phyloP scores from a whole-genome alignment of 1,140 invertebrate species.

The Cherax destructor region DNA sequence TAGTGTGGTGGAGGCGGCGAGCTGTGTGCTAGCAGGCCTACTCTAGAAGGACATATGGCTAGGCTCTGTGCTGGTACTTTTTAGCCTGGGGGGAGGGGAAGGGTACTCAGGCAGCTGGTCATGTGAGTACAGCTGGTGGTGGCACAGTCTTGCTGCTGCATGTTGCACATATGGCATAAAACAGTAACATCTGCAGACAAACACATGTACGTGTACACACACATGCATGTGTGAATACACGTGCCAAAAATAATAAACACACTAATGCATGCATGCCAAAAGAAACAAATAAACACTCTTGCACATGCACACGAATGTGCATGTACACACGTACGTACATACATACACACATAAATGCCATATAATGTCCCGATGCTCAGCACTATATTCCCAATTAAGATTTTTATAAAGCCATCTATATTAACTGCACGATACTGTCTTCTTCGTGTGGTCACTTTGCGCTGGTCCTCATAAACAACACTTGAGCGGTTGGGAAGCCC shows the following conservation, averaged over 20 bases:
- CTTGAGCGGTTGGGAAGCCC: conserved; percentile 29
- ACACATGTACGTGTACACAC: neutral
- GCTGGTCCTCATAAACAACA: neutral
- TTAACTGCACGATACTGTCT: neutral
- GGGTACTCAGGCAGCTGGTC: neutral
- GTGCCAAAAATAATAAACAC: neutral
- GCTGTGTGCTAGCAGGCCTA: conserved; percentile 10
- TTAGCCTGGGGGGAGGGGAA: neutral
- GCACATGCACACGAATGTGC: neutral
- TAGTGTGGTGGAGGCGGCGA: conserved; percentile 10
- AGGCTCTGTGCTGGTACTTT: neutral
- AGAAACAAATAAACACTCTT: neutral
- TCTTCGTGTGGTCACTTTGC: neutral
- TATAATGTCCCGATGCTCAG: conserved; percentile 5
- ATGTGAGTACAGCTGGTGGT: neutral
- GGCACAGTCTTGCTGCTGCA: neutral
- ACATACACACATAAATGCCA: conserved; percentile 1
- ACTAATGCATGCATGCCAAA: no score
- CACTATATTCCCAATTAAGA: conserved; percentile 3
- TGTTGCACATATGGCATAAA: neutral
- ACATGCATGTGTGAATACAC: neutral
- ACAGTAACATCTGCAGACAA: neutral
- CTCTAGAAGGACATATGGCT: conserved; percentile 7
- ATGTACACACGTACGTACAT: neutral
- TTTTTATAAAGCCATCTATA: neutral